Evolutionary conservation across 2,888 invertebrate genomes (phyloP), one percentile per base, ranked within the genome.

Genomic region (Clitarchus hookeri): DNA sequence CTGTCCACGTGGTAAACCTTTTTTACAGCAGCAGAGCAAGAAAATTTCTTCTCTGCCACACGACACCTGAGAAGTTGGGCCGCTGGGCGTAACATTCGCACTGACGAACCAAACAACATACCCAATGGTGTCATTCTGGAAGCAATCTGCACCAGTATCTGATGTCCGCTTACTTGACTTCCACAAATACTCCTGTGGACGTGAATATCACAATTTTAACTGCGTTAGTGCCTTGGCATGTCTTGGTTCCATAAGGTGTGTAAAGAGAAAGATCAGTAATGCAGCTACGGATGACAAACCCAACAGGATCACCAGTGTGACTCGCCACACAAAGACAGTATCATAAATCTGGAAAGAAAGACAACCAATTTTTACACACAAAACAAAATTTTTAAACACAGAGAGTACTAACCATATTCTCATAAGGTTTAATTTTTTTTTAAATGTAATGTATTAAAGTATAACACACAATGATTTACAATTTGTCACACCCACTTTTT

Each of bases 261-360:
- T 91, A 86, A 93, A 91, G 80, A 94, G 90, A 88, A 93, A 92
- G 86, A 92, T 91, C 83, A 92, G 88, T 80, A 92, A 90, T 86
- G 92, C 92, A 84, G 92, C 88, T n/a, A 93, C 83, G 16, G 92
- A 90, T 84, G 93, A 93, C 80, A 92, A 87, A 77, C 90, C 90
- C 83, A 94, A 89, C 85, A 93, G 89, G 44, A 91, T 89, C 23
- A 93, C 89, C 23, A 93, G 90, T 77, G 92, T 89, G 84, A 92
- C 91, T 88, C 93, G 92, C 91, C 93, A 93, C 85, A 94, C 90
- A 88, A 93, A 93, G 48, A 92, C 90, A 87, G 92, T 92, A 89
- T 94, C 94, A 87, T 93, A 93, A 78, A 92, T 91, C 94, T 94
- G 90, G 84, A 92, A 92, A 88, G 87, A 84, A 89, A 88, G 88